Evolutionary conservation across 1,140 invertebrate species (phyloP), one percentile per base, ranked within the genome.

Genomic region (Chrysomallon squamiferum): DNA sequence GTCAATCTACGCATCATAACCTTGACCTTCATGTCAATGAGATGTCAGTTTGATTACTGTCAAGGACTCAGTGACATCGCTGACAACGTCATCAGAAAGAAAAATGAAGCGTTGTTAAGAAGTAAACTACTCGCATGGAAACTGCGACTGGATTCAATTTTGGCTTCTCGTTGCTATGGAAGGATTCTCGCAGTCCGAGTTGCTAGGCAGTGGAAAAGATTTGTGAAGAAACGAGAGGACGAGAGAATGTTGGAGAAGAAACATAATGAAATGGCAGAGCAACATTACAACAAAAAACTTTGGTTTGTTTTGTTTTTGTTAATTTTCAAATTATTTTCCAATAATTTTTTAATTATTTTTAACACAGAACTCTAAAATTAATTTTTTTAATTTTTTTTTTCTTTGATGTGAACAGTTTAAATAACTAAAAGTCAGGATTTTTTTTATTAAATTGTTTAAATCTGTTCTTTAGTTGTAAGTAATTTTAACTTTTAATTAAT

Each of bases 21-120:
- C 15, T 22, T 38, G 7, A 45, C 66, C 13, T 68, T 68, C 45
- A 18, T 29, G 7, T 38, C 6, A 5, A 15, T 68, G 60, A 38
- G 60, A 32, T 33, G 52, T 50, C 66, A 60, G 33, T 59, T 68
- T 38, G 66, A 68, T 35, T 68, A 68, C 43, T 68, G 60, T 33
- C 66, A 68, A 45, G 66, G 41, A 3, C 54, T 68, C 18, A 15
- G 25, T 3, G 66, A 62, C 5, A 41, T 41, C 20, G 66, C 60
- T 11, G 20, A 35, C 27, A 59, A 32, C 29, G 27, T 68, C 18
- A 45, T 32, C 29, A 54, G 38, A 7, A 22, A 32, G 1, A 38
- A 43, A 30, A 45, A 68, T 15, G n/a, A 43, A 30, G 29, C 7
- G 11, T 20, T 47, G 2, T 35, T 54, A 20, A 22, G 52, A 20